Percentiles rank a stretch among this genome's conserved stretches.
Evolutionary conservation across 2,888 invertebrate genomes (phyloP).

Genomic region (Schrankia costaestrigalis): DNA sequence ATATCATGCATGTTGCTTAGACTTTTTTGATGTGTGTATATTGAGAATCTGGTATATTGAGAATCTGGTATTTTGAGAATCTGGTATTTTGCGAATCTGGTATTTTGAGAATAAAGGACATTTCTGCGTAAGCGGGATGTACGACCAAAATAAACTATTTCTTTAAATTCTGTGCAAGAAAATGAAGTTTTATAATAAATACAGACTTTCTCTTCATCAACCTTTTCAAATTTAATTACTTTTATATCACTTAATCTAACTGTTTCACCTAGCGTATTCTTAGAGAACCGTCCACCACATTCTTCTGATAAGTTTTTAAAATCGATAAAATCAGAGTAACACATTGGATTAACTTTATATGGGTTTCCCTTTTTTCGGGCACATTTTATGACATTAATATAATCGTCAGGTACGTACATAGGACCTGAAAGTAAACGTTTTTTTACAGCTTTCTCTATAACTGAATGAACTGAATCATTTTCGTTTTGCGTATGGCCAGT

Average conservation of each 20-base stretch:
- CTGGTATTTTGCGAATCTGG: too few species aligned
- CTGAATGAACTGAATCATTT: too few species aligned
- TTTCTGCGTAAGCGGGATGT: conserved; percentile 12
- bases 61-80: too few species aligned
- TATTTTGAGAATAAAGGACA: too few species aligned
- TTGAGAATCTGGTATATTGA: too few species aligned
- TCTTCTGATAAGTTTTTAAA: conserved; percentile 8
- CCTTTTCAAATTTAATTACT: neutral
- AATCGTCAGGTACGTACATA: conserved; percentile 16
- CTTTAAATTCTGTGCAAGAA: conserved; percentile 14
- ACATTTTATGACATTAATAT: conserved; percentile 12
- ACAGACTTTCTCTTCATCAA: neutral
- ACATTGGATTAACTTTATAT: conserved; percentile 18
- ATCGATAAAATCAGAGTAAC: conserved; percentile 14
- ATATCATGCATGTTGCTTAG: too few species aligned
- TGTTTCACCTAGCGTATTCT: conserved; percentile 3
- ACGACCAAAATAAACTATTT: conserved; percentile 15
- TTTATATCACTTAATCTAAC: neutral
- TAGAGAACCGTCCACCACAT: conserved; percentile 5
- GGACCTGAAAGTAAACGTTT: conserved; percentile 17
- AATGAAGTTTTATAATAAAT: conserved; percentile 18
- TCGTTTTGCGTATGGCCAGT: conserved; percentile 7
- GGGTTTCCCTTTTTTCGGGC: conserved; percentile 20
- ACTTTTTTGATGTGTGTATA: too few species aligned
- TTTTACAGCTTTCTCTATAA: conserved; percentile 5